Conservation (phyloP, 2,888 invertebrate species). For the Acanthosoma haemorrhoidale region DNA sequence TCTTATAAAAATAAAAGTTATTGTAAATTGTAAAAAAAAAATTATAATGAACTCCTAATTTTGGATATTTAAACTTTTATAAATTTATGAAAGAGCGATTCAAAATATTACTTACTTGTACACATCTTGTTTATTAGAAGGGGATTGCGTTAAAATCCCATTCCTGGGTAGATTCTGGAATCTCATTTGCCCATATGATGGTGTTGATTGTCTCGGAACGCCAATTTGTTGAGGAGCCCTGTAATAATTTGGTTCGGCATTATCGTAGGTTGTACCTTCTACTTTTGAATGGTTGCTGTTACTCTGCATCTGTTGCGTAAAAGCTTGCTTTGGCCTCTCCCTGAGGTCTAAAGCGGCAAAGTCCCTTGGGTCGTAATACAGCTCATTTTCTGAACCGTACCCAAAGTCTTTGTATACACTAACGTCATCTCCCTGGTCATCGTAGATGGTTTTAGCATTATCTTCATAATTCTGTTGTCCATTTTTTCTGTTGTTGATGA, state of each 20-base stretch:
- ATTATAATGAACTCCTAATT: too few species aligned
- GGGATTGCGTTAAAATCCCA: neutral
- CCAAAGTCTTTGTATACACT: neutral
- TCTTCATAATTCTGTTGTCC: neutral
- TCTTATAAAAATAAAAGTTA: too few species aligned
- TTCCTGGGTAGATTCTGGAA: neutral
- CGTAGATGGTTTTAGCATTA: neutral
- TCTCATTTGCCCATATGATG: neutral
- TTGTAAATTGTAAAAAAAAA: too few species aligned
- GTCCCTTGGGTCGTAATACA: neutral
- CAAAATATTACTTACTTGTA: neutral
- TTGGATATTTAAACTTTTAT: too few species aligned
- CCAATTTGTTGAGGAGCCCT: neutral
- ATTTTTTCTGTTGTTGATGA: neutral
- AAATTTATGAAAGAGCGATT: too few species aligned
- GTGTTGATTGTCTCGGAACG: neutral
- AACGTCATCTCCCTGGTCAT: neutral
- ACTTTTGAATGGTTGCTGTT: neutral
- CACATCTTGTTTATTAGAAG: neutral
- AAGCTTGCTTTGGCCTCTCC: neutral
- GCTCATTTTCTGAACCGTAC: neutral
- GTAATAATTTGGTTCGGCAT: neutral
- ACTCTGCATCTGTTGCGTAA: neutral
- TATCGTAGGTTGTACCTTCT: neutral
- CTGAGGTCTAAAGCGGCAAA: neutral